Percentiles rank a stretch among this genome's conserved stretches.
phyloP scores from a whole-genome alignment of 2,888 invertebrate species.

The Hypomecis atomaria region DNA sequence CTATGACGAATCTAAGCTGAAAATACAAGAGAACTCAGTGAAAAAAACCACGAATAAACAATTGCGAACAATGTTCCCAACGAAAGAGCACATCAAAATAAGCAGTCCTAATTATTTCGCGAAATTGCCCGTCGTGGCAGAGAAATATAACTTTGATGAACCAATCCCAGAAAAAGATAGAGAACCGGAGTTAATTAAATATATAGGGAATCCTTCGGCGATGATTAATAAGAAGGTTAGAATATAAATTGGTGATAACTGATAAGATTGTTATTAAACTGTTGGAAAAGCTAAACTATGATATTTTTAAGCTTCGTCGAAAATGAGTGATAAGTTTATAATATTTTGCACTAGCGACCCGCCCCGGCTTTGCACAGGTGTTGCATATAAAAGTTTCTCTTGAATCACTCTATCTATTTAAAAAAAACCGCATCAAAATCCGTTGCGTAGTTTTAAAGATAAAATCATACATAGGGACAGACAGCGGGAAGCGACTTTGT shows the following conservation, averaged over 20 bases:
- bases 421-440: no score
- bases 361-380: no score
- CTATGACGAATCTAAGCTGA: constrained; percentile 20
- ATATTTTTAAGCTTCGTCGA: no score
- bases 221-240: constrained; percentile 60
- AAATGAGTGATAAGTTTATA: no score
- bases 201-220: constrained; percentile 50
- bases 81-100: constrained; percentile 52
- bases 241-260: constrained; percentile 15
- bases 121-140: constrained; percentile 57
- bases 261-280: not conserved
- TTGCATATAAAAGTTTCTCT: no score
- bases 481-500: no score
- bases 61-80: constrained; percentile 57
- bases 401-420: no score
- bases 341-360: no score
- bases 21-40: constrained; percentile 8
- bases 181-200: constrained; percentile 53
- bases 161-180: constrained; percentile 66
- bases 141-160: constrained; percentile 68
- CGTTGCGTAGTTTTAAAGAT: no score
- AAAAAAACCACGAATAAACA: constrained; percentile 21
- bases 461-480: no score
- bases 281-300: no score
- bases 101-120: constrained; percentile 62